Base-by-base conservation (phyloP, 2,113 vertebrate genomes). In the Nanorana parkeri region DNA sequence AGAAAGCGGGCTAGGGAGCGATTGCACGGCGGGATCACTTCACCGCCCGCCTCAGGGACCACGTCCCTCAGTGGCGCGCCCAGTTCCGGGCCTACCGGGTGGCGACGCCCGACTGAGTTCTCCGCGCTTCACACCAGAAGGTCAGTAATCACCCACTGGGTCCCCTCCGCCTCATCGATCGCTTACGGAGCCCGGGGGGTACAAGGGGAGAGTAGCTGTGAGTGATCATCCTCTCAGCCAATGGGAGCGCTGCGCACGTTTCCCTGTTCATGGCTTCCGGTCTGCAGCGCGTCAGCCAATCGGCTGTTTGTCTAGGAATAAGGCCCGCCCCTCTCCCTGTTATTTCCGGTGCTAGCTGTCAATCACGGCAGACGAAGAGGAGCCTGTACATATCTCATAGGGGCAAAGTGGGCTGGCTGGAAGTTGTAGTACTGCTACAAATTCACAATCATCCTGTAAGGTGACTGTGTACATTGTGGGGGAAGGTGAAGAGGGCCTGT, bases 201-300 rank as follows among this genome's bases (percentile, higher is more conserved):
- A 20, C 8, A 4, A 5, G 10, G 1, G 16, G 29, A 1, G 20
- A 51, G 16, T 23, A n/a, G 36, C 3, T 47, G 74, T 64, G 61
- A 68, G 6, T 21, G 23, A 64, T 81, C 69, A 41, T 17, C 29
- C 0, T 15, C 3, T 68, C 10, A 32, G 0, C 72, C 81, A 87
- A 77, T 86, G 69, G 79, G 47, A 84, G 56, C 36, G 5, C 66
- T 2, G 68, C 60, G 79, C 79, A 81, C 79, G 68, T 73, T 81
- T 63, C 87, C 85, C 86, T 84, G 84, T 58, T 83, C 56, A n/a
- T 21, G 56, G 60, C 81, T 71, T 85, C 85, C 86, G 86, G 88
- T 86, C 87, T 85, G 84, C 84, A 80, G 84, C 72, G 83, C 84
- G 80, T 83, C 83, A 78, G 80, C 82, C 78, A 47, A 69, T 64